Base-by-base conservation (phyloP, 2,797 vertebrate species). In the Peromyscus aztecus region DNA sequence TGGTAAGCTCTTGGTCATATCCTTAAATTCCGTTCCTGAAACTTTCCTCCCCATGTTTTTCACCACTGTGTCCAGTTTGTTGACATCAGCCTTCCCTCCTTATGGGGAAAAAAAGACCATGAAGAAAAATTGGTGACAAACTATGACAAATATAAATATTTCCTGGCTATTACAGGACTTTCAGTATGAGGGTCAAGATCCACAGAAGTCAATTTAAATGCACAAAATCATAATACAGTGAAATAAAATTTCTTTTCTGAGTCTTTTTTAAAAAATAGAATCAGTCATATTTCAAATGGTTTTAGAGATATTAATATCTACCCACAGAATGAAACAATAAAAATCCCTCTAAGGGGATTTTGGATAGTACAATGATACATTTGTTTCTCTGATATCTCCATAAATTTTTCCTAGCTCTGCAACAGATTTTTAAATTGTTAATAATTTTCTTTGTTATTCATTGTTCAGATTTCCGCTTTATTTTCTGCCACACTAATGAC, bases 31-130 rank as follows among this genome's bases (percentile, higher is more conserved):
- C 69, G 24, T 67, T 40, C 92, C 86, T 69, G 95, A 76, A 71
- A 96, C 46, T 49, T 71, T 91, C 77, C 95, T 19, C 17, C 81
- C 93, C 92, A 89, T 67, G 69, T 29, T 90, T 80, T 49, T 34
- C 69, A 97, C 16, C 12, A 95, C 1, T 19, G 21, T 76, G 31
- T 90, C 65, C 43, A 97, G 29, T 8, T 97, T 94, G 13, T 55
- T 71, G 76, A 83, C 84, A 92, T 69, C 77, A 23, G 89, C 23
- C 49, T 55, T 92, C 4, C 94, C 95, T 84, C 73, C 94, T 96
- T 85, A 81, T 21, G 17, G 69, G n/a, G 31, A n/a, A 75, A 80
- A 80, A 40, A 88, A 88, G 55, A 46, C 23, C 29, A 88, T 75
- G 3, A 81, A 65, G 27, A 91, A 82, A 88, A 88, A 23, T 63